phyloP scores from a whole-genome alignment of 2,113 vertebrate species.

The Brachyhypopomus occidentalis region DNA sequence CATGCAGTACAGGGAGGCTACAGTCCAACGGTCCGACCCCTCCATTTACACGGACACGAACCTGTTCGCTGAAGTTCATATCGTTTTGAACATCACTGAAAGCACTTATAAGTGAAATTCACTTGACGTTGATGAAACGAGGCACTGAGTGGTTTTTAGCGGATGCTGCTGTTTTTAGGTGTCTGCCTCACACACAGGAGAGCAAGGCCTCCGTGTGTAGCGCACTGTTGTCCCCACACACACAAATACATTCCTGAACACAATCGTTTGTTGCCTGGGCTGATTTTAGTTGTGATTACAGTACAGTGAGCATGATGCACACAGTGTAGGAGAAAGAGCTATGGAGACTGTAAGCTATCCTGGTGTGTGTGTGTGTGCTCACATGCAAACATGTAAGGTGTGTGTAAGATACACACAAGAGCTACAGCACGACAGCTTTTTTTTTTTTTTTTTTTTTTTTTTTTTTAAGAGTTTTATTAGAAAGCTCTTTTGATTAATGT shows the following conservation, averaged over 20 bases:
- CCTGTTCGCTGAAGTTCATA: not conserved
- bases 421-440: no score
- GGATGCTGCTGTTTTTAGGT: not conserved
- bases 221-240: slow-evolving; percentile 39
- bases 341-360: not conserved
- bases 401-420: no score
- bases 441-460: no score
- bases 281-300: slow-evolving; percentile 41
- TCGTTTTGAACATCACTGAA: slow-evolving; percentile 3
- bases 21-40: no score
- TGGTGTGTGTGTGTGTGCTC: not conserved
- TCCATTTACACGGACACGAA: not conserved
- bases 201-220: slow-evolving; percentile 23
- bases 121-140: not conserved
- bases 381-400: no score
- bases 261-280: slow-evolving; percentile 22
- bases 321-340: not conserved
- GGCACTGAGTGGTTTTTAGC: not conserved
- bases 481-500: no score
- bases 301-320: slow-evolving; percentile 17
- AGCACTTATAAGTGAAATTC: not conserved
- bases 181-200: slow-evolving; percentile 5
- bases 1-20: no score
- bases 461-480: no score
- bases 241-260: slow-evolving; percentile 18